A percentile compares a stretch with the other conserved stretches of the same genome.
phyloP scores from a whole-genome alignment of 2,113 vertebrate genomes.

The Acanthochromis polyacanthus region DNA sequence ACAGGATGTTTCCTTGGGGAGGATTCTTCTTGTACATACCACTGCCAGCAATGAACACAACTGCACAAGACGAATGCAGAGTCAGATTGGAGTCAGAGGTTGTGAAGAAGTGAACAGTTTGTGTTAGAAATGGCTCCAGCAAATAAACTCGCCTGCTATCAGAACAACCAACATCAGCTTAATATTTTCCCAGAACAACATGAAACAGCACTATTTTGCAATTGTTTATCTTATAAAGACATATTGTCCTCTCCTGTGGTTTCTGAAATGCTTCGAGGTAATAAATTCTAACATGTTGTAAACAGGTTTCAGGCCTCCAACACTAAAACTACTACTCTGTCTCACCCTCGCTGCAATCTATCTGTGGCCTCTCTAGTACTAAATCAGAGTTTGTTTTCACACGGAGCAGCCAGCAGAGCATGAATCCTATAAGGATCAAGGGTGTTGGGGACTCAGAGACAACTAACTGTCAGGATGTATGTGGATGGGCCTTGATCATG shows the following conservation, averaged over 20 bases:
- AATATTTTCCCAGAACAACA: not conserved
- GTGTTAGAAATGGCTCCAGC: not conserved
- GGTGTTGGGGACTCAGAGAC: conserved; percentile 24
- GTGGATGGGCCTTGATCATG: conserved; percentile 36
- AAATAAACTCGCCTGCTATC: too few species aligned
- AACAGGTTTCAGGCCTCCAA: not conserved
- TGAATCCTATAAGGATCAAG: conserved; percentile 45
- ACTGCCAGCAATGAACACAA: conserved; percentile 93
- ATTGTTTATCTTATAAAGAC: not conserved
- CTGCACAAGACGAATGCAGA: conserved; percentile 79
- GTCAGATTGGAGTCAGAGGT: conserved; percentile 23
- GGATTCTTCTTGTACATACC: conserved; percentile 91
- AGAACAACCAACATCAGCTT: not conserved
- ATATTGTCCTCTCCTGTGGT: not conserved
- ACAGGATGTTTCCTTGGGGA: conserved; percentile 92
- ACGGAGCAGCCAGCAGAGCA: conserved; percentile 30
- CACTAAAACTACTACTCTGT: not conserved
- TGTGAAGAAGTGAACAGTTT: not conserved
- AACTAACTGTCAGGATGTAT: conserved; percentile 53
- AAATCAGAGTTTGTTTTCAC: conserved; percentile 57
- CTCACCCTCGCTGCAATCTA: not conserved
- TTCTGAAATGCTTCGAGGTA: not conserved
- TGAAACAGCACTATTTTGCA: not conserved
- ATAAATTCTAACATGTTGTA: not conserved
- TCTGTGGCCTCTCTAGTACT: conserved; percentile 2